Conservation (phyloP, 1,140 invertebrate species). For the Drosophila setifemur region DNA sequence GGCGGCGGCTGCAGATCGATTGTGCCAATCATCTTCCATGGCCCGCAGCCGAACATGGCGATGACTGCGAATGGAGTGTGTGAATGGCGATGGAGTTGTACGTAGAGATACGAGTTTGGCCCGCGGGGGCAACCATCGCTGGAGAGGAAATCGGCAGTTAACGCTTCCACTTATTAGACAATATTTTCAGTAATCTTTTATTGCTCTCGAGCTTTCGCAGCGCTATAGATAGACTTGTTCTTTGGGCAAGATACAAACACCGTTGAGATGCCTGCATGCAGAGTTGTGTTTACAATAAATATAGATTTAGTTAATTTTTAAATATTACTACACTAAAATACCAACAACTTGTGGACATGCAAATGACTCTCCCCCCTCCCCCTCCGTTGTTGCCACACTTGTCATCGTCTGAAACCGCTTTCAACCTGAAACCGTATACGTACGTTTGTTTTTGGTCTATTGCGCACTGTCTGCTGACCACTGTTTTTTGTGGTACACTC, state of each 20-base stretch:
- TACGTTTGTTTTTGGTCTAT: conserved; percentile 31
- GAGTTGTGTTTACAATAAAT: conserved; percentile 69
- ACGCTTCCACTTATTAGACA: conserved; percentile 19
- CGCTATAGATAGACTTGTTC: conserved; percentile 75
- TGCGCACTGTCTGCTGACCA: conserved; percentile 39
- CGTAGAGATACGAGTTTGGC: conserved; percentile 32
- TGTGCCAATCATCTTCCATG: conserved; percentile 69
- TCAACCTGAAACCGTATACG: conserved; percentile 37
- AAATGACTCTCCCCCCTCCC: conserved; percentile 51
- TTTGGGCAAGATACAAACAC: conserved; percentile 79
- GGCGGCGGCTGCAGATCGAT: conserved; percentile 42
- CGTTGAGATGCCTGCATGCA: conserved; percentile 62
- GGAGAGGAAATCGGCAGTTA: conserved; percentile 28
- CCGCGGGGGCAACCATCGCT: conserved; percentile 36
- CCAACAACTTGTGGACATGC: conserved; percentile 69
- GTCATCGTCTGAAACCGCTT: conserved; percentile 32
- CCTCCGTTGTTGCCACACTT: conserved; percentile 18
- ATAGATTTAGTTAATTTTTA: conserved; percentile 72
- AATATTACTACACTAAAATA: conserved; percentile 71
- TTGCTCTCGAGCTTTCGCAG: conserved; percentile 58
- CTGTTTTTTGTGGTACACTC: background rate
- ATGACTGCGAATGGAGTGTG: conserved; percentile 57
- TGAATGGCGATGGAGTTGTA: conserved; percentile 38
- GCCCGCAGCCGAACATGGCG: conserved; percentile 27
- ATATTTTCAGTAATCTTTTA: conserved; percentile 67